Conservation (phyloP, 2,888 invertebrate genomes). For the Clusia tigrina region DNA sequence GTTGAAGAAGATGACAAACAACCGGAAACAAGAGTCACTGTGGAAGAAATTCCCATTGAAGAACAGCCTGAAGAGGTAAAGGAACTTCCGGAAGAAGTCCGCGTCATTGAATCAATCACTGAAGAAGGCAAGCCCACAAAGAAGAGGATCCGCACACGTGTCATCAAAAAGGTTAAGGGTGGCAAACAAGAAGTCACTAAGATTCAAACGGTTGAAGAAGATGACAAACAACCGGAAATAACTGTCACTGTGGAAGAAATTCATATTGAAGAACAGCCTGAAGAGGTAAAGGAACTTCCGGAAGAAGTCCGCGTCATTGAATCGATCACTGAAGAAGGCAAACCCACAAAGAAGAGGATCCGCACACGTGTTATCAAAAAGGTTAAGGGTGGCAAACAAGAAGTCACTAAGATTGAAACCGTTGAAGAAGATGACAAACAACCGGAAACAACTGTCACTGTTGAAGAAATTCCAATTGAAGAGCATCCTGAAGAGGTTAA, state of each 20-base stretch:
- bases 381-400: slow-evolving; percentile 25
- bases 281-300: slow-evolving; percentile 20
- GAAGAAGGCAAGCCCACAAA: slow-evolving; percentile 25
- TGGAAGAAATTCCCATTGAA: slow-evolving; percentile 34
- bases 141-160: slow-evolving; percentile 23
- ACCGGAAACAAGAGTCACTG: slow-evolving; percentile 52
- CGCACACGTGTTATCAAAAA: slow-evolving; percentile 24
- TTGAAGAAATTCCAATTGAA: slow-evolving; percentile 21
- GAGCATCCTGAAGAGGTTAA: slow-evolving; percentile 9
- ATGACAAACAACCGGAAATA: slow-evolving; percentile 23
- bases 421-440: slow-evolving; percentile 26
- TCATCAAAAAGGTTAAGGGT: slow-evolving; percentile 26
- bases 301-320: slow-evolving; percentile 24
- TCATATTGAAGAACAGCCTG: slow-evolving; percentile 16
- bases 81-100: slow-evolving; percentile 23
- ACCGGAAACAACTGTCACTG: slow-evolving; percentile 23
- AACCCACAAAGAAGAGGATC: slow-evolving; percentile 23
- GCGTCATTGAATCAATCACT: slow-evolving; percentile 21
- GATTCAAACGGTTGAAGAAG: slow-evolving; percentile 26
- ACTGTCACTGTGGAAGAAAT: slow-evolving; percentile 26
- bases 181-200: slow-evolving; percentile 27
- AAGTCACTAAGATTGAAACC: slow-evolving; percentile 27
- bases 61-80: slow-evolving; percentile 38
- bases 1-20: slow-evolving; percentile 57
- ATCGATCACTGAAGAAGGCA: slow-evolving; percentile 21